Base-by-base conservation (phyloP, 2,113 vertebrate species). In the Lethenteron reissneri region DNA sequence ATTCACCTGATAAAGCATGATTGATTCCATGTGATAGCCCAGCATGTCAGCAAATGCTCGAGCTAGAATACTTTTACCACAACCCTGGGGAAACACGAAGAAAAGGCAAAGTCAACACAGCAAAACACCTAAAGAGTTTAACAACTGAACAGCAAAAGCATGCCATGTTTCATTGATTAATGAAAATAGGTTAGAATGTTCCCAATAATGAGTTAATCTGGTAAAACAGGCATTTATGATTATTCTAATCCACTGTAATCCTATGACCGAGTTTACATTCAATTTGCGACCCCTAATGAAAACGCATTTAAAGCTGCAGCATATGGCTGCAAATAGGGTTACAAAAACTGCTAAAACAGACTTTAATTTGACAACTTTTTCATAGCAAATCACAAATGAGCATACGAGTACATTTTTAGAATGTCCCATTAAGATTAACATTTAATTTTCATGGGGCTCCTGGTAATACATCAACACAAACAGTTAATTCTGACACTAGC, bases 1-100 rank as follows among this genome's bases (percentile, higher is more conserved):
- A 17, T 11, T 78, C 83, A 96, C 94, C 88, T 99, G 91, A 77
- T 97, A 97, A 2, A 99, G 82, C 89, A 96, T 95, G 75, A 99
- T 79, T 4, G 88, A 85, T 74, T 99, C 94, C 41, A 83, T 77
- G 76, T 76, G 83, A 76, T 97, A 99, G 72, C 90, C 92, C 72
- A 99, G 79, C 6, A 83, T 81, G 75, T 85, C 84, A 10, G 91
- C 89, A 79, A 99, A 96, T 78, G 88, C 86, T 76, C 82, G 87
- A 0, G 85, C 83, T 58, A 95, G 81, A 75, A 90, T 85, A 0
- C 89, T 94, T 83, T 99, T 99, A 10, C 94, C 92, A 78, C 90
- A 94, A 10, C 94, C 94, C 94, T 99, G 71, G 9, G 77, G 72
- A 76, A 76, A 75, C 11, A 70, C 8, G 13, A 56, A 41, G 6